Base-by-base conservation (phyloP, 1,140 invertebrate genomes). In the Eubasilissa regina region DNA sequence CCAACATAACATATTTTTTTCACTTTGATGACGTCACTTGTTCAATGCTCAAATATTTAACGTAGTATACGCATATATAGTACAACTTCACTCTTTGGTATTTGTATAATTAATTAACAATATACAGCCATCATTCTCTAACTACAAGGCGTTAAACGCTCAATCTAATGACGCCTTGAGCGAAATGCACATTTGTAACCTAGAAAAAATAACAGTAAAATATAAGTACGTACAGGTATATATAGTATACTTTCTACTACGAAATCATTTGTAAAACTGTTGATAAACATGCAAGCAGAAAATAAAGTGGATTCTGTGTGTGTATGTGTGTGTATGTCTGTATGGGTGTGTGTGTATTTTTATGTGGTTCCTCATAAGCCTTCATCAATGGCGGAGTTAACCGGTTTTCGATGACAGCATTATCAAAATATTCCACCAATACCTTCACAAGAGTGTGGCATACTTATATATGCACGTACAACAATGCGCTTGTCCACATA, bases 341-440 rank as follows among this genome's bases (percentile, higher is more conserved):
- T 4, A 62, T 25, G 19, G 11, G 58, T 11, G 17, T 21, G 21
- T 8, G 8, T 51, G 48, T 51, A 35, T 35, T 35, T 35, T 35
- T 35, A 35, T 35, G 25, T 35, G 25, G 25, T 35, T 35, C 25
- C 25, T 35, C 25, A 15, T 8, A 51, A 12, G 58, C 10, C 58
- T 25, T 35, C 58, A 43, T 62, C 58, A 62, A 62, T 62, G 58
- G 58, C 58, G 25, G 58, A 19, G 25, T 17, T 62, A 62, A 62
- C 58, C 58, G 58, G 58, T 62, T 62, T 62, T 4, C 21, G 58
- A 62, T 62, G 58, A 62, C 58, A 62, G 58, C 58, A 62, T 62
- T 62, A 62, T 62, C 21, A 62, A 62, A 62, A 62, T 62, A 62
- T 62, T 19, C 19, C 13, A 62, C 58, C 13, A 62, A 62, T 62